Base-by-base conservation (phyloP, 2,113 vertebrate species). In the Catharus fuscescens region DNA sequence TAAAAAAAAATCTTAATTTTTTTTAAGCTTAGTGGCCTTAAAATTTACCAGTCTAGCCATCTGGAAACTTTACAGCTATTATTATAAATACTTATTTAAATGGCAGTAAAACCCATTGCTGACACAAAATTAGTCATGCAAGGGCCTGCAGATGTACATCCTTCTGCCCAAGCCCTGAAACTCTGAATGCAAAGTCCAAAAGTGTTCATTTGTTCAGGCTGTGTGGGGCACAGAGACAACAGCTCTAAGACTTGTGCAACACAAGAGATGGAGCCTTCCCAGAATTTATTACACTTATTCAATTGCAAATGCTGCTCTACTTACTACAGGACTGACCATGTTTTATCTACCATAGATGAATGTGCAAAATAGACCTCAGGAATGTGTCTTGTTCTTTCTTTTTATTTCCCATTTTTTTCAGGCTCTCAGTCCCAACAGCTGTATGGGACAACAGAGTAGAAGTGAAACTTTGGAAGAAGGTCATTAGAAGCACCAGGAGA, bases 41-140 rank as follows among this genome's bases (percentile, higher is more conserved):
- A 97, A 95, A 90, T 45, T 91, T 93, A 93, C 54, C 50, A 92
- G 53, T 81, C 85, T 57, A 78, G 84, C 87, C 96, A 97, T 93
- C 93, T 98, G 96, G 84, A 87, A 97, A 92, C 54, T 96, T 97
- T 91, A 92, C 62, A 87, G 65, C 74, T 95, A 95, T 95, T 96
- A 97, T 94, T 97, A 93, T 76, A 97, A 95, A 95, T 96, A 96
- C 72, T 95, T 96, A 95, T 97, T 97, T 97, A 96, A 98, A 98
- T 88, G 88, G 95, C 93, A 97, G 92, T 96, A 97, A 98, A 97
- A 96, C 91, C 81, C 72, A 34, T 88, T 95, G 82, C 95, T 97
- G 95, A 97, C 88, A 93, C 85, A 80, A 96, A 98, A 98, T 97
- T 95, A 97, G 97, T 97, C 96, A 97, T 96, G 95, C 96, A 89